Conservation (phyloP, 2,797 vertebrate genomes). For the Buphagus erythrorhynchus region DNA sequence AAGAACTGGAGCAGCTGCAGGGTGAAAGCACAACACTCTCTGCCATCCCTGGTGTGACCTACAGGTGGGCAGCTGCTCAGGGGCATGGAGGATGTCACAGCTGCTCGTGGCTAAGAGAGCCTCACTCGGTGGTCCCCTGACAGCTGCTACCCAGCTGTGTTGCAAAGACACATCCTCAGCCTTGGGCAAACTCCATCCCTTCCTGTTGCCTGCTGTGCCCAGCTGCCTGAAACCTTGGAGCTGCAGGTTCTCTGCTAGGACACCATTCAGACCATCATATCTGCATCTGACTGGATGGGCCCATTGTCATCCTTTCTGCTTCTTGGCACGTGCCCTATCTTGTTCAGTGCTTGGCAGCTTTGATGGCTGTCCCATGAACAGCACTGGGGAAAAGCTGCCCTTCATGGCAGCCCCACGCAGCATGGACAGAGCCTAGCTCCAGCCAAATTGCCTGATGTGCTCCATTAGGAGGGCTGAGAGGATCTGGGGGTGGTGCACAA, state of each 20-base stretch:
- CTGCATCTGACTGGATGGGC: neutral
- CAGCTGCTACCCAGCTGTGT: neutral
- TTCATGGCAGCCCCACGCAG: neutral
- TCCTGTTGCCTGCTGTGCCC: neutral
- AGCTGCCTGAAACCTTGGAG: neutral
- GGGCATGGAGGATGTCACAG: neutral
- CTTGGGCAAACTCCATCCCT: neutral
- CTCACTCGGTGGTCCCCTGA: fast-evolving
- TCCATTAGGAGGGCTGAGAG: fast-evolving
- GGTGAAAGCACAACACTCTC: neutral
- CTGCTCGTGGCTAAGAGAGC: neutral
- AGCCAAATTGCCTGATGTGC: neutral
- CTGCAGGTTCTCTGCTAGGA: neutral
- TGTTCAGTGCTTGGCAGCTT: neutral
- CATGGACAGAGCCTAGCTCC: neutral
- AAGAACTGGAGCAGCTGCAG: neutral
- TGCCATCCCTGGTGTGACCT: neutral
- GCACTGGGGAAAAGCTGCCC: neutral
- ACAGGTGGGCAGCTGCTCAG: neutral
- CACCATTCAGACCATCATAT: neutral
- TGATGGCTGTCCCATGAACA: neutral
- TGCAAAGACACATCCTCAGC: neutral
- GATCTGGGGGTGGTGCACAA: too few species aligned
- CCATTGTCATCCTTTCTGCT: neutral
- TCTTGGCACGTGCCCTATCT: neutral